phyloP scores from a whole-genome alignment of 2,113 vertebrate genomes.

The Lagenorhynchus albirostris region DNA sequence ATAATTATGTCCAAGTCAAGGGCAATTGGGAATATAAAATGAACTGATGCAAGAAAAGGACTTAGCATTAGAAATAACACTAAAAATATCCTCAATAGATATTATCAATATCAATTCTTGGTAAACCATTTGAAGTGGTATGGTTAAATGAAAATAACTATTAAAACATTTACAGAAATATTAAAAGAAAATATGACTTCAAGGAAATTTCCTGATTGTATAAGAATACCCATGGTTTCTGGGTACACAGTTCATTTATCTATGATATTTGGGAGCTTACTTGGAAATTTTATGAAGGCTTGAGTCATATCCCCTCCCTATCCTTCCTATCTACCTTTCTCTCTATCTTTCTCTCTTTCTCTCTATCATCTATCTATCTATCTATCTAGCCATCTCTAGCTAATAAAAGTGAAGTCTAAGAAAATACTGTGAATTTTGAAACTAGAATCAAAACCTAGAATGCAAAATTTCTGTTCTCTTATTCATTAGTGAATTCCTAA shows the following conservation, averaged over 20 bases:
- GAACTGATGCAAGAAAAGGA: not conserved
- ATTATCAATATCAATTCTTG: not conserved
- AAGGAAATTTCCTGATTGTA: not conserved
- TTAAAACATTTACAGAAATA: not conserved
- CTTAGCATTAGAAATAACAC: not conserved
- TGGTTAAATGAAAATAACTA: not conserved
- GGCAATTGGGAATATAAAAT: not conserved
- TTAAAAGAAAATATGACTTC: not conserved
- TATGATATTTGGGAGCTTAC: not conserved
- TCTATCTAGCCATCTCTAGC: not conserved
- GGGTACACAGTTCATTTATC: not conserved
- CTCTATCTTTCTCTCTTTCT: not conserved
- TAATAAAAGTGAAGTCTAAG: not conserved
- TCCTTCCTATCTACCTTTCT: too few species aligned
- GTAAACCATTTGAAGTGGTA: not conserved
- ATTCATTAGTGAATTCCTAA: not conserved
- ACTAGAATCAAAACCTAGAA: not conserved
- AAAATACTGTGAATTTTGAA: not conserved
- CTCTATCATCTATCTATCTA: not conserved
- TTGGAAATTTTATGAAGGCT: not conserved
- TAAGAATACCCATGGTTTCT: not conserved
- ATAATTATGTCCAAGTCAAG: not conserved
- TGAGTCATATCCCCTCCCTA: not conserved
- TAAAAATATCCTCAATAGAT: not conserved
- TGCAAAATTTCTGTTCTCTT: not conserved